A percentile compares a stretch with the other conserved stretches of the same genome.
phyloP scores from a whole-genome alignment of 2,888 invertebrate species.

The Pseudolycoriella hygida region DNA sequence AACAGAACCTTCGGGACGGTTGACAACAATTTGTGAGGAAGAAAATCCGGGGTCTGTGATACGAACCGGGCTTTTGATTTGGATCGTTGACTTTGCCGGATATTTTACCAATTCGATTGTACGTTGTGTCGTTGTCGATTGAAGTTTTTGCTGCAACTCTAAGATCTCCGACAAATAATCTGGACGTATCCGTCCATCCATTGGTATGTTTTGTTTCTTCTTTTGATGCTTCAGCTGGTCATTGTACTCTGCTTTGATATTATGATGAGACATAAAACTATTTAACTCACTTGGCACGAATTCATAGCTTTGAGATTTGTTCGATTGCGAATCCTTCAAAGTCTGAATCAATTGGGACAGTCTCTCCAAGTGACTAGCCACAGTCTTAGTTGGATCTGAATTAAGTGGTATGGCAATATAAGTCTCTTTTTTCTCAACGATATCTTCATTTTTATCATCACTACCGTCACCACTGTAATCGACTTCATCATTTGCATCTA shows the following conservation, averaged over 20 bases:
- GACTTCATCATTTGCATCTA: no score
- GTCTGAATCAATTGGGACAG: constrained; percentile 26
- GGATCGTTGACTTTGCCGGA: constrained; percentile 22
- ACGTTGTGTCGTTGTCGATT: constrained; percentile 3
- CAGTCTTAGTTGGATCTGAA: constrained; percentile 20
- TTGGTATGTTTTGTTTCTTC: no score
- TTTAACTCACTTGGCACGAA: constrained; percentile 26
- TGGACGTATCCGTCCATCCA: constrained; percentile 12
- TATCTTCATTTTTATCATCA: no score
- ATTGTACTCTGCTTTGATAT: constrained; percentile 23
- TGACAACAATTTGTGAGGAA: constrained; percentile 28
- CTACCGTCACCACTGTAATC: constrained; percentile 25
- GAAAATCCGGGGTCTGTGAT: constrained; percentile 17
- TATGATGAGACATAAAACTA: constrained; percentile 26
- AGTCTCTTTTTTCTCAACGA: constrained; percentile 7
- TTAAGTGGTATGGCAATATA: constrained; percentile 5
- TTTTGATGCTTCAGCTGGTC: background rate
- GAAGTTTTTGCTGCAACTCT: constrained; percentile 10
- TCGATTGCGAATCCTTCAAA: constrained; percentile 21
- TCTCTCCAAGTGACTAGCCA: constrained; percentile 25
- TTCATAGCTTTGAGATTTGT: constrained; percentile 12
- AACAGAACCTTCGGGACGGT: constrained; percentile 27
- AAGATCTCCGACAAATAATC: constrained; percentile 11
- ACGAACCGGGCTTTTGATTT: constrained; percentile 13
- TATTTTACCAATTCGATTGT: constrained; percentile 5